phyloP scores from a whole-genome alignment of 2,888 invertebrate species.

The Actias luna region DNA sequence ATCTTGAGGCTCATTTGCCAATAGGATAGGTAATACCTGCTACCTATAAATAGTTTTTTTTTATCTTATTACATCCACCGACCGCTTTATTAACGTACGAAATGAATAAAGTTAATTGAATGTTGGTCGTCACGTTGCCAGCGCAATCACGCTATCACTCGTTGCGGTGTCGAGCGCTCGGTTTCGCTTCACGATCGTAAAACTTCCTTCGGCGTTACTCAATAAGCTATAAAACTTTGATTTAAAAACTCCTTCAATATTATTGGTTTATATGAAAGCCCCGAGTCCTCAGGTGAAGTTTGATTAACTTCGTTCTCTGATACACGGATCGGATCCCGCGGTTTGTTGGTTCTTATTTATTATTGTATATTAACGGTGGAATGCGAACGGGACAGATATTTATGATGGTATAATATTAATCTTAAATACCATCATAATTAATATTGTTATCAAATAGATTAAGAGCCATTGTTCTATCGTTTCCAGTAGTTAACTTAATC shows the following conservation, averaged over 20 bases:
- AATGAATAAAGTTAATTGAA: background rate
- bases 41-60: background rate
- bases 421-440: too few species aligned
- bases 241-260: conserved; percentile 8
- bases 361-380: background rate
- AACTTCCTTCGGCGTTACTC: background rate
- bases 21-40: too few species aligned
- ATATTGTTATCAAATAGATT: too few species aligned
- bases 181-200: background rate
- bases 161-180: background rate
- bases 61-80: background rate
- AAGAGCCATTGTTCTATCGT: too few species aligned
- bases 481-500: too few species aligned
- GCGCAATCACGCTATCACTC: background rate
- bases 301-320: background rate
- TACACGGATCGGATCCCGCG: background rate
- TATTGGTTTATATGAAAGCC: background rate
- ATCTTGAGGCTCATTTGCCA: too few species aligned
- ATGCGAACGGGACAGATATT: background rate
- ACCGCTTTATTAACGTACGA: background rate
- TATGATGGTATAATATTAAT: too few species aligned
- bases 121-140: background rate
- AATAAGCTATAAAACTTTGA: conserved; percentile 6
- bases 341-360: background rate
- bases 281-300: background rate